phyloP scores from a whole-genome alignment of 1,140 invertebrate species.

The Trichoplusia ni region DNA sequence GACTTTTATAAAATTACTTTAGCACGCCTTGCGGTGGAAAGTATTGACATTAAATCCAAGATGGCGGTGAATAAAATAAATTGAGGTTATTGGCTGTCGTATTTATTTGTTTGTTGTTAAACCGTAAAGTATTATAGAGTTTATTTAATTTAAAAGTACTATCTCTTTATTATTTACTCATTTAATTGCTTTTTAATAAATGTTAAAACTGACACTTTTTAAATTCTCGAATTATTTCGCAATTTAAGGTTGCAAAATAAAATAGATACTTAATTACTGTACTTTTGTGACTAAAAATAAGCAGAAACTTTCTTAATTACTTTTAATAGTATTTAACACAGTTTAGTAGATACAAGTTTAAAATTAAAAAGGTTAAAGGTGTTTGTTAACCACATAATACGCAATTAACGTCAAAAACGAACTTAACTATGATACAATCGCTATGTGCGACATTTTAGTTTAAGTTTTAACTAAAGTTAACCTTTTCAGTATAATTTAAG shows the following conservation, averaged over 20 bases:
- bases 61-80: constrained; percentile 22
- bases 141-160: too few species aligned
- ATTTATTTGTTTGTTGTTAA: constrained; percentile 3
- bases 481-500: too few species aligned
- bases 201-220: too few species aligned
- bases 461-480: too few species aligned
- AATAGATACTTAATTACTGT: too few species aligned
- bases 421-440: not conserved
- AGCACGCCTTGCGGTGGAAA: not conserved
- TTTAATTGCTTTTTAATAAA: too few species aligned
- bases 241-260: too few species aligned
- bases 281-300: too few species aligned
- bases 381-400: not conserved
- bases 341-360: not conserved
- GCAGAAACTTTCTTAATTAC: not conserved
- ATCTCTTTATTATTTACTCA: too few species aligned
- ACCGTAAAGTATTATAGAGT: too few species aligned
- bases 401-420: not conserved
- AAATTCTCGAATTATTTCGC: too few species aligned
- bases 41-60: constrained; percentile 20
- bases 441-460: not conserved
- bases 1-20: constrained; percentile 30
- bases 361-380: not conserved
- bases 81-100: not conserved
- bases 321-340: not conserved